Conservation (phyloP, 2,113 vertebrate genomes). For the Columbina picui region DNA sequence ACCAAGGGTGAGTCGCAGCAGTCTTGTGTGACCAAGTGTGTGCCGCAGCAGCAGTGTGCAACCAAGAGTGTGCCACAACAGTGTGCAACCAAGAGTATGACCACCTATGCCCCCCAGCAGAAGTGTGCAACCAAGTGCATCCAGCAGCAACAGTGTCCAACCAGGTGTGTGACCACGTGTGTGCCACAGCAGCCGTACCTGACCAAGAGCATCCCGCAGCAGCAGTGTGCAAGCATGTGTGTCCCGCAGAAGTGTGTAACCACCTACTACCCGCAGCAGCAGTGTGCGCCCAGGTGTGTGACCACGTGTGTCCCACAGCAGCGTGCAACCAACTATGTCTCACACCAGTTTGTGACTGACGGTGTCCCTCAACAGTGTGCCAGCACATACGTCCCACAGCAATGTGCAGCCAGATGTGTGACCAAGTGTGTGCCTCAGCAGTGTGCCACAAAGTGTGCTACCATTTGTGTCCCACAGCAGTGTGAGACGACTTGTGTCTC, state of each 20-base stretch:
- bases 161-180: background rate
- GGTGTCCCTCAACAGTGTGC: background rate
- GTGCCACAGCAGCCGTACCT: background rate
- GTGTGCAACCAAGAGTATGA: background rate
- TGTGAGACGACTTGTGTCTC: background rate
- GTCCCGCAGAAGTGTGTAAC: background rate
- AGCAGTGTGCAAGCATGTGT: accelerated
- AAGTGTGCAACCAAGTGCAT: too few relatives aligned
- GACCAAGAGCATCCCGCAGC: background rate
- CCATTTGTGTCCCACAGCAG: background rate
- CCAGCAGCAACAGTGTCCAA: background rate
- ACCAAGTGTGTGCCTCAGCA: background rate
- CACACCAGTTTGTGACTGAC: background rate
- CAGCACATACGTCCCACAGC: background rate
- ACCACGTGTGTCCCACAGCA: background rate
- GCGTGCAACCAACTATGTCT: background rate
- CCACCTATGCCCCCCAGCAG: background rate
- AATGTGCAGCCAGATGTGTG: background rate
- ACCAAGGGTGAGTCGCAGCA: background rate
- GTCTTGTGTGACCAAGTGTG: background rate
- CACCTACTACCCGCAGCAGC: background rate
- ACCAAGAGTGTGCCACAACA: background rate
- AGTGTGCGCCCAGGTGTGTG: accelerated
- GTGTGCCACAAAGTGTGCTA: background rate
- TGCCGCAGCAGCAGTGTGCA: background rate